A percentile compares a stretch with the other conserved stretches of the same genome.
Evolutionary conservation across 2,113 vertebrate genomes (phyloP).

Genomic region (Aleadryas rufinucha): DNA sequence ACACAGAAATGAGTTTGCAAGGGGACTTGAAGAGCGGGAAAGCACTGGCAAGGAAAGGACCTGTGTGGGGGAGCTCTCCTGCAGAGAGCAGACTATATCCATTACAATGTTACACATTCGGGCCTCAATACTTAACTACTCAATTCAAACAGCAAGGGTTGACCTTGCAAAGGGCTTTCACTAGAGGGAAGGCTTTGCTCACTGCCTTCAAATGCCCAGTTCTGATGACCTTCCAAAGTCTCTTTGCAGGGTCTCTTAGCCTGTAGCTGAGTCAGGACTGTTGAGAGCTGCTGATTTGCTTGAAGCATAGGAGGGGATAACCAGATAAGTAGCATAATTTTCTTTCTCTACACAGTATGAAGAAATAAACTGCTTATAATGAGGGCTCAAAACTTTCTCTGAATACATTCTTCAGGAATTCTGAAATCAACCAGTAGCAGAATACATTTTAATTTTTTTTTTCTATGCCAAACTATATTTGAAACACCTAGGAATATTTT

Average conservation of each 20-base stretch:
- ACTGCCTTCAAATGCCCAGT: background rate
- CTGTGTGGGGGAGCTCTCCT: background rate
- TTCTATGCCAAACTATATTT: background rate
- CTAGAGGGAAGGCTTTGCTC: background rate
- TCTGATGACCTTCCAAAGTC: constrained; percentile 11
- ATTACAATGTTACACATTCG: background rate
- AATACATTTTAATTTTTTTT: background rate
- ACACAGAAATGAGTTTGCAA: background rate
- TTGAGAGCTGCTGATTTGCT: background rate
- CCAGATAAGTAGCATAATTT: background rate
- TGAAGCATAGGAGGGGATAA: background rate
- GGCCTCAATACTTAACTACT: background rate
- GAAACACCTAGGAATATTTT: background rate
- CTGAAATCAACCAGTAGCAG: background rate
- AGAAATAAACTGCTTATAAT: background rate
- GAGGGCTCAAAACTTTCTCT: background rate
- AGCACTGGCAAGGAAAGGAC: background rate
- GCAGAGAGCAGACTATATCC: background rate
- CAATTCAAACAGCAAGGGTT: background rate
- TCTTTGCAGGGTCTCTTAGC: background rate
- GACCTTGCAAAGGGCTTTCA: background rate
- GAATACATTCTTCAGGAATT: background rate
- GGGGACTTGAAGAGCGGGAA: background rate
- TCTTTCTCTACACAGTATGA: background rate
- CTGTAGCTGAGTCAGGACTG: background rate